Evolutionary conservation across 2,888 invertebrate species (phyloP), one percentile per base, ranked within the genome.

Genomic region (Ecliptopera silaceata): DNA sequence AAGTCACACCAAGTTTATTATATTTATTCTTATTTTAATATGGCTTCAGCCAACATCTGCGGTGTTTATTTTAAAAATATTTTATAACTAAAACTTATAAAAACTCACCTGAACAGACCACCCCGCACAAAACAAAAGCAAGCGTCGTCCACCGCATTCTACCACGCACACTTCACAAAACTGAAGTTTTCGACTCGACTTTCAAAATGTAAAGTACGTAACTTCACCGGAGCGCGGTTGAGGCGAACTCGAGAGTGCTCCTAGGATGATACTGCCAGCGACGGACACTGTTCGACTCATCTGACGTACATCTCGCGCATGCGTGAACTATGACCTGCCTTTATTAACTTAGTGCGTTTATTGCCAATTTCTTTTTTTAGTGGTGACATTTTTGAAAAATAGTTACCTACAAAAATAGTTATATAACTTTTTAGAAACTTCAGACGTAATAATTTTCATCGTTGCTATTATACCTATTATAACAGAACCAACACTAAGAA

Each of bases 101-200:
- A 50, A 51, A 81, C 82, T 79, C 61, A 86, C 89, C 89, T 74
- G 80, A 75, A 69, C 72, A 75, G 48, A 84, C 22, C 49, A 79
- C 67, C 61, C 77, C 68, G 74, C 72, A 58, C 54, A 82, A 62
- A 61, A 85, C 65, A 54, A 76, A 74, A 52, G 69, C 64, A 51
- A 72, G 13, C 22, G 39, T 41, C 34, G 31, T 69, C 86, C 83
- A 84, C 82, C 79, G 73, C 89, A 88, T 90, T 66, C 77, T 75
- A 75, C 52, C 61, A 29, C 63, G 42, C 65, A 61, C 64, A 62
- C 56, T 53, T 46, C 52, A 58, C 26, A 26, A 4, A 26, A 26
- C 26, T 26, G n/a, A n/a, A n/a, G n/a, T n/a, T n/a, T n/a, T n/a
- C n/a, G n/a, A n/a, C n/a, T 26, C 26, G 10, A 26, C 53, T 49